Base-by-base conservation (phyloP, 2,797 vertebrate species). In the Borostomias antarcticus region DNA sequence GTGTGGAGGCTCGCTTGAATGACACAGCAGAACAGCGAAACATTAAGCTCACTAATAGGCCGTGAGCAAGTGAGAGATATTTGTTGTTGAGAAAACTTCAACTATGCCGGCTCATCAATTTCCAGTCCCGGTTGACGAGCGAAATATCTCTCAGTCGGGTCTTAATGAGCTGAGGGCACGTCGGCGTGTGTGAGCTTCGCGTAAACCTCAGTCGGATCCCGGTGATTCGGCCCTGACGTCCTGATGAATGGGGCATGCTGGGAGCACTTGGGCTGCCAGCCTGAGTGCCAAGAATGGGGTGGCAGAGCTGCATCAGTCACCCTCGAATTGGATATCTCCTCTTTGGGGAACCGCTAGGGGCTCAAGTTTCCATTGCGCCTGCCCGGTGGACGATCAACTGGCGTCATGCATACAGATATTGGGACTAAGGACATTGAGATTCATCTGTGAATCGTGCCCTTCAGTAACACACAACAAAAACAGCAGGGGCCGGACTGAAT, bases 81-180 rank as follows among this genome's bases (percentile, higher is more conserved):
- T 17, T 37, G 56, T 21, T 23, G 56, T 58, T 58, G 32, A 37
- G 19, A 23, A 37, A 25, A 11, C 7, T 2, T 19, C 19, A 37
- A 26, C 32, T 13, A 37, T 58, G 57, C 57, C 33, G 10, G n/a
- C 4, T 8, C 54, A 33, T 28, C 13, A 61, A 50, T 35, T 19
- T 23, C 21, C 59, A n/a, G 19, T 58, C 23, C 23, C 37, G 17
- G 45, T 52, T 33, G 50, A 58, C 56, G 56, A 48, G 57, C 33
- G 19, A 64, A 70, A 58, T n/a, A 70, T 59, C 26, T 64, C 61
- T 59, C 54, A 25, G 32, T 21, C 23, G n/a, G 30, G 13, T 60
- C 48, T 43, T 61, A 68, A 68, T 70, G 50, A 56, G 53, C 15
- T 19, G 10, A 10, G 17, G 37, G n/a, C n/a, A n/a, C n/a, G n/a